Evolutionary conservation across 2,113 vertebrate species (phyloP).

Genomic region (Strix uralensis): DNA sequence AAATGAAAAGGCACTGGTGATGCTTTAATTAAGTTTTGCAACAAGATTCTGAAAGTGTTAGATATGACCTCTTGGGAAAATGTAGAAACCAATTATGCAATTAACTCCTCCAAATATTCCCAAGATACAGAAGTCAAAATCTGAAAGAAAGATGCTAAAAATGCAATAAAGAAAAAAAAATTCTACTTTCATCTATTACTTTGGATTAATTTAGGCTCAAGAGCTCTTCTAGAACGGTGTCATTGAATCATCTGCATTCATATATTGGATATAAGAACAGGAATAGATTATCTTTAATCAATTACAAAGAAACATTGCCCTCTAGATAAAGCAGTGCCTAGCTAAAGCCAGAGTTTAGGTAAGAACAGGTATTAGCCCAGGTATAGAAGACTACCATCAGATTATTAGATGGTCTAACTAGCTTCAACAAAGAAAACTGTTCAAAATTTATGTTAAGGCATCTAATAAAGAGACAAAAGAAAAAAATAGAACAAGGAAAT

Average conservation of each 20-base stretch:
- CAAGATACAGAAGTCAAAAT: constrained; percentile 1
- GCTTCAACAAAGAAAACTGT: not conserved
- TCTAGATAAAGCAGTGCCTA: not conserved
- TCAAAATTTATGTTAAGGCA: not conserved
- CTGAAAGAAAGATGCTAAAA: constrained; percentile 5
- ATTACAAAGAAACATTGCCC: not conserved
- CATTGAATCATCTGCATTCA: not conserved
- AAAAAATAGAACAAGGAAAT: not conserved
- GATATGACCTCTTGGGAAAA: constrained; percentile 45
- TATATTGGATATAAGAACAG: not conserved
- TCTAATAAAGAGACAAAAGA: not conserved
- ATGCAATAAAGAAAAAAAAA: not conserved
- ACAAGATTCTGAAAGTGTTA: constrained; percentile 47
- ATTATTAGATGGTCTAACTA: not conserved
- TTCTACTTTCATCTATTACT: not conserved
- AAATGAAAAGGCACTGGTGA: constrained; percentile 32
- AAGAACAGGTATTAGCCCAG: not conserved
- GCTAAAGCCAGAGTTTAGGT: not conserved
- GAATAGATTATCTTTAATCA: not conserved
- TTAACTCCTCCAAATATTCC: constrained; percentile 58
- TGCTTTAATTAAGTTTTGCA: constrained; percentile 62
- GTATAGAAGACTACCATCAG: not conserved
- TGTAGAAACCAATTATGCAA: constrained; percentile 33
- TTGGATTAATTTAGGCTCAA: not conserved
- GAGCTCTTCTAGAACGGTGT: not conserved